A percentile compares a stretch with the other conserved stretches of the same genome.
These are phyloP conservation scores for Anastrepha ludens DNA, from an alignment of 1,140 invertebrate species.

Conservation along the genomic window DNA sequence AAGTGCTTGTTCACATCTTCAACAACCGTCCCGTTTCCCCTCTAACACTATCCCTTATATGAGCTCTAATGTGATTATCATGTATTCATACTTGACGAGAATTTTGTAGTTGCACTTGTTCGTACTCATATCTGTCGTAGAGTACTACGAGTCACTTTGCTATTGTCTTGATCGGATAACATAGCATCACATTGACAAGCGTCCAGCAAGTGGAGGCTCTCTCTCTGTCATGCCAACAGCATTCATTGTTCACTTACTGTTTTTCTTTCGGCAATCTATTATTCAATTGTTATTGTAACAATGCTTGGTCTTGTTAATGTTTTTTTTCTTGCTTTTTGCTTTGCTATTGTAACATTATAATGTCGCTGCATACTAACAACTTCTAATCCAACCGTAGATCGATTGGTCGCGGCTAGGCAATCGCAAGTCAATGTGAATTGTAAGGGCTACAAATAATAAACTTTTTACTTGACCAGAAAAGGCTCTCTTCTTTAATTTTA, in stretches of 20 bases:
- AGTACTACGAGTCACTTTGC: not conserved
- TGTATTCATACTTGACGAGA: constrained; percentile 22
- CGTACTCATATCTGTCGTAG: not conserved
- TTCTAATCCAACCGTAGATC: constrained; percentile 29
- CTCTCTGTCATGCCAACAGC: not conserved
- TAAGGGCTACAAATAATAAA: no score
- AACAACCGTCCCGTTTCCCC: not conserved
- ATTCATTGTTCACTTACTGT: not conserved
- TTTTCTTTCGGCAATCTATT: constrained; percentile 8
- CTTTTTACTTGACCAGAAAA: no score
- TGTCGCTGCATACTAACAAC: constrained; percentile 8
- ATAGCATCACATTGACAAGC: not conserved
- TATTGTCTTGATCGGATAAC: constrained; percentile 33
- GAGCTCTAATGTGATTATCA: constrained; percentile 25
- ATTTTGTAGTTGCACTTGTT: not conserved
- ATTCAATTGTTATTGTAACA: constrained; percentile 19
- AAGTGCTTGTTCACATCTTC: not conserved
- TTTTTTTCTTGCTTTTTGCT: not conserved
- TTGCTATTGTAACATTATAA: not conserved
- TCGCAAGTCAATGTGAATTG: not conserved
- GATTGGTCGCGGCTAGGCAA: not conserved
- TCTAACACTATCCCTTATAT: not conserved
- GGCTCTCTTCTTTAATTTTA: no score
- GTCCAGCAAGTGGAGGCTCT: not conserved
- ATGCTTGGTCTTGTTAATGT: not conserved